Evolutionary conservation across 2,888 invertebrate species (phyloP).

Genomic region (Octonoba sinensis): DNA sequence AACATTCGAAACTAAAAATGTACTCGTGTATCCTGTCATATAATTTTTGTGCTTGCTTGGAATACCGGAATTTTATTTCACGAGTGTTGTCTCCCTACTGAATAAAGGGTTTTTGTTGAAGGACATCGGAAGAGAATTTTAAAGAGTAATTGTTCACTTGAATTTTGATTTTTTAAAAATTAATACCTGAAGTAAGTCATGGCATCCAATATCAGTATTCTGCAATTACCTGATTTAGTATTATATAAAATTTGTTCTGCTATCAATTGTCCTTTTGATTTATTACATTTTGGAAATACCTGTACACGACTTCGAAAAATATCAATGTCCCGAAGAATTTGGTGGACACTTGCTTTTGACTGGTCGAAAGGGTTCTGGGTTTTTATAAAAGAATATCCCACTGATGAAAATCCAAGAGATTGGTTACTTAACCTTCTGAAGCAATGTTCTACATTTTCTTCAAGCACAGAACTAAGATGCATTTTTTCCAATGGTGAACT

Average conservation of each 20-base stretch:
- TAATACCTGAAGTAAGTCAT: too few relatives aligned
- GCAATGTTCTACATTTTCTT: neutral
- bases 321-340: slow-evolving; percentile 33
- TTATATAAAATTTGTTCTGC: slow-evolving; percentile 46
- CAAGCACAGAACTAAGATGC: slow-evolving; percentile 25
- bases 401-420: slow-evolving; percentile 27
- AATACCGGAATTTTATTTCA: too few relatives aligned
- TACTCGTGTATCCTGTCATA: too few relatives aligned
- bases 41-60: too few relatives aligned
- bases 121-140: too few relatives aligned
- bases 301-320: slow-evolving; percentile 40
- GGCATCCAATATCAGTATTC: too few relatives aligned
- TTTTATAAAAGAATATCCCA: slow-evolving; percentile 25
- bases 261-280: slow-evolving; percentile 50
- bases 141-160: too few relatives aligned
- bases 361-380: slow-evolving; percentile 55
- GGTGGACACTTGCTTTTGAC: slow-evolving; percentile 36
- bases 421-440: slow-evolving; percentile 45
- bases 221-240: slow-evolving; percentile 53
- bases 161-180: too few relatives aligned
- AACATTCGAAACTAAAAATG: too few relatives aligned
- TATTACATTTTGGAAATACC: slow-evolving; percentile 55
- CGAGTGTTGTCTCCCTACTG: too few relatives aligned
- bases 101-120: too few relatives aligned
- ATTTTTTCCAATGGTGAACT: slow-evolving; percentile 38